Conservation (phyloP, 2,888 invertebrate genomes). For the Hirtodrosophila trivittata region DNA sequence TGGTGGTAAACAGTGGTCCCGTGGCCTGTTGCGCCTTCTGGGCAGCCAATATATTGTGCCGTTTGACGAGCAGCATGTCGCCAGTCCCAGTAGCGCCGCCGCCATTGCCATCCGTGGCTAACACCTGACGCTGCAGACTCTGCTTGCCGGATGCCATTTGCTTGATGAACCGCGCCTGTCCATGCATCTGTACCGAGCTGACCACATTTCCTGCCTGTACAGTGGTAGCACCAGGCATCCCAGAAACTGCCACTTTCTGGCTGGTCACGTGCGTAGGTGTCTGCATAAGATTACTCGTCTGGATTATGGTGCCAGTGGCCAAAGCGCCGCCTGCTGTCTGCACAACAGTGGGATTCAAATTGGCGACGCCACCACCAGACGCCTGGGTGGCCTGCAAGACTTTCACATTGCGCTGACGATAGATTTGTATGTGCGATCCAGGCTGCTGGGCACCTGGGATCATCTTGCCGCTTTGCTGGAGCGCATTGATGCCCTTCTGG, state of each 20-base stretch:
- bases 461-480: constrained; percentile 81
- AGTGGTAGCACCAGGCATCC: constrained; percentile 71
- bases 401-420: constrained; percentile 83
- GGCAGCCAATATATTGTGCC: constrained; percentile 83
- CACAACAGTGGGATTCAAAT: constrained; percentile 72
- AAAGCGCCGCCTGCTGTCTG: constrained; percentile 80
- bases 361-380: constrained; percentile 35
- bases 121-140: constrained; percentile 84
- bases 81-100: constrained; percentile 82
- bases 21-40: constrained; percentile 83
- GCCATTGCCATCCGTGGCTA: constrained; percentile 84
- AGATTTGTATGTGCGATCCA: constrained; percentile 82
- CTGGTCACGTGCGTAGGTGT: constrained; percentile 82
- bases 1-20: constrained; percentile 84
- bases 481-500: constrained; percentile 80
- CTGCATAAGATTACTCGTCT: constrained; percentile 80
- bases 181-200: constrained; percentile 85
- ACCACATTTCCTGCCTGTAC: constrained; percentile 76
- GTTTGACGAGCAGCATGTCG: constrained; percentile 86
- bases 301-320: constrained; percentile 82
- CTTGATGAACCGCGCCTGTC: constrained; percentile 82
- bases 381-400: constrained; percentile 72
- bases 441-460: constrained; percentile 73
- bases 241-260: constrained; percentile 83
- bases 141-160: constrained; percentile 84